A percentile compares a stretch with the other conserved stretches of the same genome.
Conservation (phyloP, 2,888 invertebrate genomes). For the Nemotelus nigrinus region DNA sequence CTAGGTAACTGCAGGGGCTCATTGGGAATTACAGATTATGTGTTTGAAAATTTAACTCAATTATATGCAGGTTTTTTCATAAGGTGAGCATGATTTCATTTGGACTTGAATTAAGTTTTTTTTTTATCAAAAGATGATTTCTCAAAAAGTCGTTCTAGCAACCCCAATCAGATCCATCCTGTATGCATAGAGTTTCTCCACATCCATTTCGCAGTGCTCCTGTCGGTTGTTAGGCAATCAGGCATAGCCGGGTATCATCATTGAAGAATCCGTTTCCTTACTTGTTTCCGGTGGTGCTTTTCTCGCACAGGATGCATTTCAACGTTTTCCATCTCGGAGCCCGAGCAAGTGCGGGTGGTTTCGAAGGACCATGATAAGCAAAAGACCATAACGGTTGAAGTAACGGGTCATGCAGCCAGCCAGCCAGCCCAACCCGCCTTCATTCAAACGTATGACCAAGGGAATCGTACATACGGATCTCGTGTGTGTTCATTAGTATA, state of each 20-base stretch:
- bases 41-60: no score
- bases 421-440: not conserved
- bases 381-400: not conserved
- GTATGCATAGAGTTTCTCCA: not conserved
- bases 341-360: no score
- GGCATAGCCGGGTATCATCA: constrained; percentile 27
- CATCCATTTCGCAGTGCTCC: constrained; percentile 6
- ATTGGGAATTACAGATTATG: no score
- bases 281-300: constrained; percentile 6
- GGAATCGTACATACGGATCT: constrained; percentile 26
- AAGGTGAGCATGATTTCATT: no score
- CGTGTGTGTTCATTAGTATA: constrained; percentile 54
- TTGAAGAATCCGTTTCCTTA: constrained; percentile 19
- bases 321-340: not conserved
- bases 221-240: constrained; percentile 27
- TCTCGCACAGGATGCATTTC: constrained; percentile 7
- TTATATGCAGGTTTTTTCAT: no score
- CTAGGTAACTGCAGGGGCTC: no score
- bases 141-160: no score
- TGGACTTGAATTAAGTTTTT: no score
- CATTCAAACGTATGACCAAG: constrained; percentile 37
- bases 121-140: no score
- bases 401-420: constrained; percentile 22
- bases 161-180: no score
- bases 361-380: not conserved